Evolutionary conservation across 2,888 invertebrate species (phyloP).

Genomic region (Imbricaverruca yamaguchii): DNA sequence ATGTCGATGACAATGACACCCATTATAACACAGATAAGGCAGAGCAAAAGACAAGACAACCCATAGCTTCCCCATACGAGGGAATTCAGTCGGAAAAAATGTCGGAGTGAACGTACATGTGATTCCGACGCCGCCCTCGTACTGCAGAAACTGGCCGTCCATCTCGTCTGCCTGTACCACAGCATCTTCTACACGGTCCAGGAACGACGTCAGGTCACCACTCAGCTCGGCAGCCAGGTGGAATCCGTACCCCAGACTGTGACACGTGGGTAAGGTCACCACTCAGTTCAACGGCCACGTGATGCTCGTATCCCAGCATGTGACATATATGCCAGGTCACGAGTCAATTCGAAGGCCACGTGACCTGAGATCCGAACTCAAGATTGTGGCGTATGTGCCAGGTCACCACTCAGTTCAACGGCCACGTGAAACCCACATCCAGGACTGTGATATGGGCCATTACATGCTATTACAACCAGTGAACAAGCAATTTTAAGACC

Average conservation of each 20-base stretch:
- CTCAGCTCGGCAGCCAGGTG: constrained; percentile 53
- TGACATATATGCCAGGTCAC: too few species aligned
- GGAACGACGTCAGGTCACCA: constrained; percentile 41
- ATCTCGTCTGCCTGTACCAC: constrained; percentile 75
- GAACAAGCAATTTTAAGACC: constrained; percentile 31
- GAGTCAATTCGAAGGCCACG: too few species aligned
- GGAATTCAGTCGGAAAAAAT: too few species aligned
- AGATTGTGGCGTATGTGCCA: constrained; percentile 32
- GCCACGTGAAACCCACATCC: constrained; percentile 78
- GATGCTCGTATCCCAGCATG: constrained; percentile 77
- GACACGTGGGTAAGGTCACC: constrained; percentile 37
- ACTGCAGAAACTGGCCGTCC: constrained; percentile 77
- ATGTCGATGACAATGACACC: too few species aligned
- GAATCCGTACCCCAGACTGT: constrained; percentile 74
- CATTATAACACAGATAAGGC: too few species aligned
- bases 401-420: constrained; percentile 36
- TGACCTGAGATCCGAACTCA: too few species aligned
- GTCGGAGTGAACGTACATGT: constrained; percentile 45
- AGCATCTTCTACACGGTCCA: constrained; percentile 45
- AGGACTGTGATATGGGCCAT: constrained; percentile 49
- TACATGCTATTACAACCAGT: too few species aligned
- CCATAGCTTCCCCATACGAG: too few species aligned
- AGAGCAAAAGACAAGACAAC: too few species aligned
- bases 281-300: constrained; percentile 51
- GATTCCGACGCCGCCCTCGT: constrained; percentile 80